Evolutionary conservation across 2,113 vertebrate genomes (phyloP), one percentile per base, ranked within the genome.

Genomic region (Odontesthes bonariensis): DNA sequence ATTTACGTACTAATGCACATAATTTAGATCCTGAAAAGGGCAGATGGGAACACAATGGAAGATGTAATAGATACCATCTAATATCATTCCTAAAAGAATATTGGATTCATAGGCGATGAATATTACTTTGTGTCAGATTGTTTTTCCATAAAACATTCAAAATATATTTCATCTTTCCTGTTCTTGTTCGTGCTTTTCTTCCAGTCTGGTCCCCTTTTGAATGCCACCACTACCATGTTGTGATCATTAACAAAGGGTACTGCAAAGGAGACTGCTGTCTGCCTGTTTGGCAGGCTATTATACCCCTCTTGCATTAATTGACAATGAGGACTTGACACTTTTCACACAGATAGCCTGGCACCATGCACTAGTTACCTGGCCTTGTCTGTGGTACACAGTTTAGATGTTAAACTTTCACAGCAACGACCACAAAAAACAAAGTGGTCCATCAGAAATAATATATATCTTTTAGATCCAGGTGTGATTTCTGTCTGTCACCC

Each of bases 1-100:
- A 99, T 99, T 99, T 98, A 98, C 95, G 97, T 98, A 97, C 98
- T 99, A 99, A 99, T 99, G 98, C 97, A 97, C 97, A 97, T 99
- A 96, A 99, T 99, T 99, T 98, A 98, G 97, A 97, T 97, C 97
- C 96, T 97, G 96, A 97, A 98, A 99, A 99, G 97, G 98, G 97
- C 98, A 99, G 97, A 99, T 98, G 98, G 96, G 97, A 98, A 98
- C 97, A 98, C 97, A 99, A 97, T 98, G 97, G 97, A 97, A 97
- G 96, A 98, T 98, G 97, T 98, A 98, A 99, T 98, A 98, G 97
- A 99, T 98, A 98, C 96, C 86, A 95, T 95, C 96, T 99, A 98
- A 99, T 98, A 97, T 97, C 96, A 96, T 98, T 99, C 97, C 97
- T 96, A 98, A 94, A 94, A 97, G 98, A 99, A 99, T 98, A 99